Base-by-base conservation (phyloP, 1,140 invertebrate genomes). In the Tribolium castaneum region DNA sequence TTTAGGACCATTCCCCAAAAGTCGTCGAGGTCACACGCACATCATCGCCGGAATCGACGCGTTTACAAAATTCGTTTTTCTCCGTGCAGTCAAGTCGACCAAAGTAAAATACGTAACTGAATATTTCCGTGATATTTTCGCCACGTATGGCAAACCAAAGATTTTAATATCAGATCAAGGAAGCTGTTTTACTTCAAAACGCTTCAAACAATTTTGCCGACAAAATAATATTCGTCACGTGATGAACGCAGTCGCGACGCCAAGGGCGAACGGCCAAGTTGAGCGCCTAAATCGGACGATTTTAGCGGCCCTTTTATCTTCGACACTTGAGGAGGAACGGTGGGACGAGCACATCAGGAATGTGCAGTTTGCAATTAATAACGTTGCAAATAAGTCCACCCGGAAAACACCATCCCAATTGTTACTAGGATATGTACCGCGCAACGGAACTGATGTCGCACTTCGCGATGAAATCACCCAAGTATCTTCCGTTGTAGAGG, bases 211-310 rank as follows among this genome's bases (percentile, higher is more conserved):
- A 12, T 85, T 83, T 30, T 83, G 81, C 51, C 6, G 19, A 13
- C 5, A 30, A 7, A 77, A 80, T 54, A 66, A 66, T 2, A 83
- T 85, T n/a, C 73, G 76, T 6, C 83, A 84, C 34, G 76, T 81
- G 0, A 13, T 75, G 7, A 83, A 84, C 10, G 83, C 84, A 0
- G 78, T 82, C 1, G 85, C 82, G 3, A 82, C 85, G 10, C 84
- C 84, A 6, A 73, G 83, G 9, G 82, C 80, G 0, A 86, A 19
- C 2, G 16, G 16, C 16, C 16, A 19, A 19, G 16, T 19, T 19
- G 16, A 19, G 2, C 16, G 16, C 16, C 16, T 19, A 19, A 19
- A 19, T 2, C 16, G 16, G 4, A 80, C 76, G 6, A 73, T 84
- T 4, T 22, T 80, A 13, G 39, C 70, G 10, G 62, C 66, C 22